A percentile compares a stretch with the other conserved stretches of the same genome.
These are phyloP conservation scores for Gyps fulvus DNA, from an alignment of 2,113 vertebrate species.

Conservation along the genomic window DNA sequence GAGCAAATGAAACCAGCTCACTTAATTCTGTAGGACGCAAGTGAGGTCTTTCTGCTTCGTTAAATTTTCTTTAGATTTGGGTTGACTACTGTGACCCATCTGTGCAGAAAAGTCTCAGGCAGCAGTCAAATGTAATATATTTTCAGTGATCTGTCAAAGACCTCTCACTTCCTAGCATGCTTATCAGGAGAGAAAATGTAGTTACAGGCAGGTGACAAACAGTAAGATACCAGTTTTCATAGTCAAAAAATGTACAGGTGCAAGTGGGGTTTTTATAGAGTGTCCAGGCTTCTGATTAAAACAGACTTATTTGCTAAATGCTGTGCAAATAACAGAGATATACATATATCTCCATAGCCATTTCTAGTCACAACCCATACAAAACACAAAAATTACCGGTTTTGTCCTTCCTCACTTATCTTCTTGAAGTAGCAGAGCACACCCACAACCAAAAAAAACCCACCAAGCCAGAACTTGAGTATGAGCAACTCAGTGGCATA, in stretches of 20 bases:
- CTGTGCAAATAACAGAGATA: background rate
- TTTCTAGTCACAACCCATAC: background rate
- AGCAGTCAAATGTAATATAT: constrained; percentile 13
- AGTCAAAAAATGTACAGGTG: background rate
- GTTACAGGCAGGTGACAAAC: background rate
- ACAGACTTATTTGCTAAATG: background rate
- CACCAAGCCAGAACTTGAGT: background rate
- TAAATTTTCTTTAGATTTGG: constrained; percentile 35
- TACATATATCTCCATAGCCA: fast-evolving
- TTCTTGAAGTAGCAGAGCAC: background rate
- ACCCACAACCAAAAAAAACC: background rate
- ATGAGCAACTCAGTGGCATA: background rate
- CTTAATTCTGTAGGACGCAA: constrained; percentile 6
- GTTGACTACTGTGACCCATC: constrained; percentile 17
- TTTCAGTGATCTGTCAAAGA: background rate
- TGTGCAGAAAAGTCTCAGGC: constrained; percentile 25
- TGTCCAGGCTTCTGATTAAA: background rate
- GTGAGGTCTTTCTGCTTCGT: background rate
- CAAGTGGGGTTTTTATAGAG: background rate
- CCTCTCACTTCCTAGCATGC: background rate
- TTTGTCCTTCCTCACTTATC: background rate
- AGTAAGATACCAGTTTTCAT: background rate
- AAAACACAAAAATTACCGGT: background rate
- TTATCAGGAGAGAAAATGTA: background rate
- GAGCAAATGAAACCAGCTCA: background rate